Evolutionary conservation across 2,797 vertebrate species (phyloP), one percentile per base, ranked within the genome.

Genomic region (Macropodus opercularis): DNA sequence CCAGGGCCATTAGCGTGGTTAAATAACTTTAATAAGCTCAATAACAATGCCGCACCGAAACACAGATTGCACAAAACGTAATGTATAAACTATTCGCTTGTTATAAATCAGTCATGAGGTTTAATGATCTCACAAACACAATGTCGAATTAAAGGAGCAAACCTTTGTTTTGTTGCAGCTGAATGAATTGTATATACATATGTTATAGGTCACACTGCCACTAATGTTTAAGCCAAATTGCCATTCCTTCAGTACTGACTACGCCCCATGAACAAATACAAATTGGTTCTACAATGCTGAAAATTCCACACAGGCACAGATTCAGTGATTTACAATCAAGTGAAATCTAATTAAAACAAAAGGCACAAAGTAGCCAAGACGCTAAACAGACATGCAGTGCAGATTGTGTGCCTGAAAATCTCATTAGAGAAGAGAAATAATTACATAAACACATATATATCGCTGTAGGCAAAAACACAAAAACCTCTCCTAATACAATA

Each of bases 331-430:
- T 83, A 86, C 75, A 70, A 79, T 80, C 71, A 75, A 76, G 65
- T 61, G 22, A 73, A 85, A 84, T 80, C 63, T 65, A 77, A 88
- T 87, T 85, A 81, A 75, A 84, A 87, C 77, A 78, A 79, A 67
- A 70, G 52, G 39, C 54, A 46, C 13, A 31, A 62, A 72, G 60
- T 63, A 69, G 69, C 77, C 65, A 77, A 75, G 72, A 76, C 78
- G 64, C 67, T 65, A 24, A 51, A 64, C 32, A 62, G 69, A 49
- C 11, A 50, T 18, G 12, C 23, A 67, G 43, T 22, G 23, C 29
- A 55, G 54, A 65, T 59, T 40, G n/a, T 49, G 43, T 0, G 15
- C 27, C 29, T 51, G 24, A n/a, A n/a, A n/a, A n/a, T n/a, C n/a
- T n/a, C n/a, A n/a, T 49, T 13, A 26, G 12, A 56, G n/a, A 9